A percentile compares a stretch with the other conserved stretches of the same genome.
These are phyloP conservation scores for Drosophila parabipectinata DNA, from an alignment of 1,140 invertebrate species.

Conservation along the genomic window DNA sequence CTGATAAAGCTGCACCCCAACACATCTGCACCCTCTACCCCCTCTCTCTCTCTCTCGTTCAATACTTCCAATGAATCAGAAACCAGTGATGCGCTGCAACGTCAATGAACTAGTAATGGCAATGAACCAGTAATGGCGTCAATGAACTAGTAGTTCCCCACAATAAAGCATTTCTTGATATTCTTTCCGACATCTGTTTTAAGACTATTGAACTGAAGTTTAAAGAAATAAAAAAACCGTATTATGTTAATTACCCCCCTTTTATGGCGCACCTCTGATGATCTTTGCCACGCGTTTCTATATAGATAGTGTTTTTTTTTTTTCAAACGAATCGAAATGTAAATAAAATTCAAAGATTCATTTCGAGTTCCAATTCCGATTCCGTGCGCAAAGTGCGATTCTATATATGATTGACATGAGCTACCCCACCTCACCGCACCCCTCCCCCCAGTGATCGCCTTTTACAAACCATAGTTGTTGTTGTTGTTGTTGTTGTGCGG, in stretches of 20 bases:
- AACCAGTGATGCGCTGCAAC: background rate
- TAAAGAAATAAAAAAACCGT: background rate
- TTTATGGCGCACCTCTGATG: background rate
- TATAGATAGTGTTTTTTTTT: conserved; percentile 9
- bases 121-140: background rate
- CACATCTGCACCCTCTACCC: background rate
- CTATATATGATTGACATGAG: conserved; percentile 59
- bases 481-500: conserved; percentile 27
- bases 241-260: background rate
- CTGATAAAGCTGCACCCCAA: conserved; percentile 13
- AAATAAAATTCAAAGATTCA: conserved; percentile 44
- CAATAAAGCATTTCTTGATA: too few relatives aligned
- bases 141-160: background rate
- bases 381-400: conserved; percentile 68
- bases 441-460: background rate
- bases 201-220: background rate
- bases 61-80: background rate
- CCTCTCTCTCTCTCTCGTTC: background rate
- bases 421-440: background rate
- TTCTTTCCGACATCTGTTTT: background rate
- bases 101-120: background rate
- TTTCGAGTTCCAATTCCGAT: conserved; percentile 34
- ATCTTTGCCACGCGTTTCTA: conserved; percentile 60
- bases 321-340: conserved; percentile 53
- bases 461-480: background rate